A percentile compares a stretch with the other conserved stretches of the same genome.
These are phyloP conservation scores for Drosophila chauvacae DNA, from an alignment of 1,140 invertebrate species.

Conservation along the genomic window DNA sequence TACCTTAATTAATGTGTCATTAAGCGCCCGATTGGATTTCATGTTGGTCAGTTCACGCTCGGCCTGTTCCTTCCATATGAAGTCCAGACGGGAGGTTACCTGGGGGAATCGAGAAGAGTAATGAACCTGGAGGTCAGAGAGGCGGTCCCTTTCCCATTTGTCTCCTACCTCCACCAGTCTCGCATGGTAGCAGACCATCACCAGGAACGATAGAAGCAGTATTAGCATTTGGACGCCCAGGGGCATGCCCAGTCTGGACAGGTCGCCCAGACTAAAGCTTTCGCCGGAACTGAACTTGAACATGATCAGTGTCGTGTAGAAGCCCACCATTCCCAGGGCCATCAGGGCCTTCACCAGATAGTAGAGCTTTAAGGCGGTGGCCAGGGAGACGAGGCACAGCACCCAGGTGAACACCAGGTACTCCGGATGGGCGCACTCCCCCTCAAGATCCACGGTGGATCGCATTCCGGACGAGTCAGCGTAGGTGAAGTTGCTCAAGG, in stretches of 20 bases:
- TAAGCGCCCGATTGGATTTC: slow-evolving; percentile 85
- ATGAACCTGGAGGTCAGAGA: slow-evolving; percentile 1
- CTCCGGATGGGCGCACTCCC: slow-evolving; percentile 89
- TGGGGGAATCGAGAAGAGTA: slow-evolving; percentile 21
- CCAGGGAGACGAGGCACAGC: slow-evolving; percentile 94
- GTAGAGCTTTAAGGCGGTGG: slow-evolving; percentile 96
- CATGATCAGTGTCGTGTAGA: slow-evolving; percentile 90
- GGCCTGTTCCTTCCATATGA: slow-evolving; percentile 97
- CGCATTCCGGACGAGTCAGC: slow-evolving; percentile 22
- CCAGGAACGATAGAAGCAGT: slow-evolving; percentile 91
- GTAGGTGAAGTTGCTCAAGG: slow-evolving; percentile 30
- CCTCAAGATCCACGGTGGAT: slow-evolving; percentile 3
- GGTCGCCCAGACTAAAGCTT: slow-evolving; percentile 59
- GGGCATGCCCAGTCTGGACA: slow-evolving; percentile 86
- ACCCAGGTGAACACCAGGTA: slow-evolving; percentile 97
- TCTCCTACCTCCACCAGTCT: slow-evolving; percentile 89
- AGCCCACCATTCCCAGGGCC: slow-evolving; percentile 90
- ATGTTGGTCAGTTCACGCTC: slow-evolving; percentile 96
- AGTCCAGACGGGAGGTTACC: slow-evolving; percentile 95
- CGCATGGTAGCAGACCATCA: slow-evolving; percentile 96
- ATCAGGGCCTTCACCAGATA: slow-evolving; percentile 95
- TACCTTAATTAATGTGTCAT: slow-evolving; percentile 84
- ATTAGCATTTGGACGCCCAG: slow-evolving; percentile 92
- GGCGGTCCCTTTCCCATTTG: neutral
- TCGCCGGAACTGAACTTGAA: slow-evolving; percentile 84